These are phyloP conservation scores for Zosterops borbonicus DNA, from an alignment of 2,113 vertebrate species.

Conservation along the genomic window DNA sequence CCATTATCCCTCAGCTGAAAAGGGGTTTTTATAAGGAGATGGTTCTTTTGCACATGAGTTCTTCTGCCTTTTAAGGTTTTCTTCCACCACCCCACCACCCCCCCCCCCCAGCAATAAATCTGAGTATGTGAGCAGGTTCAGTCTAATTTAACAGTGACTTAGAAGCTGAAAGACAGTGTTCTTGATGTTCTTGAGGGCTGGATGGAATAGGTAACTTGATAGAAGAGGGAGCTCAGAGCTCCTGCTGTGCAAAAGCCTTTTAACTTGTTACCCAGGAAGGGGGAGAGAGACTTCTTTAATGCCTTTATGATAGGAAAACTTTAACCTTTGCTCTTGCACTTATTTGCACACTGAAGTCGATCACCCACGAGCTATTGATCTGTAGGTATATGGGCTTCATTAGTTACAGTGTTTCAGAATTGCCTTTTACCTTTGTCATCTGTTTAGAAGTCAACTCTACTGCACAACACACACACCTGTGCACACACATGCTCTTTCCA, in stretches of 20 bases:
- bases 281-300: neutral
- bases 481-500: neutral
- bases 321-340: neutral
- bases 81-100: neutral
- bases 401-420: neutral
- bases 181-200: neutral
- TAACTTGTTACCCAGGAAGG: neutral
- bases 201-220: neutral
- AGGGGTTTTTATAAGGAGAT: neutral
- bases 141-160: neutral
- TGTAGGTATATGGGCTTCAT: neutral
- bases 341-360: neutral
- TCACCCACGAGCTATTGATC: neutral
- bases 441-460: neutral
- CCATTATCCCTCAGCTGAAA: neutral
- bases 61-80: neutral
- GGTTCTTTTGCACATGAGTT: neutral
- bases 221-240: neutral
- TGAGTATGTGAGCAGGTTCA: neutral
- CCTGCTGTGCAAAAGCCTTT: neutral
- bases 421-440: neutral
- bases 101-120: neutral
- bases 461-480: neutral
- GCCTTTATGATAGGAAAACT: neutral
- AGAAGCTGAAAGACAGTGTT: neutral